Evolutionary conservation across 2,888 invertebrate species (phyloP).

Genomic region (Tinea semifulvella): DNA sequence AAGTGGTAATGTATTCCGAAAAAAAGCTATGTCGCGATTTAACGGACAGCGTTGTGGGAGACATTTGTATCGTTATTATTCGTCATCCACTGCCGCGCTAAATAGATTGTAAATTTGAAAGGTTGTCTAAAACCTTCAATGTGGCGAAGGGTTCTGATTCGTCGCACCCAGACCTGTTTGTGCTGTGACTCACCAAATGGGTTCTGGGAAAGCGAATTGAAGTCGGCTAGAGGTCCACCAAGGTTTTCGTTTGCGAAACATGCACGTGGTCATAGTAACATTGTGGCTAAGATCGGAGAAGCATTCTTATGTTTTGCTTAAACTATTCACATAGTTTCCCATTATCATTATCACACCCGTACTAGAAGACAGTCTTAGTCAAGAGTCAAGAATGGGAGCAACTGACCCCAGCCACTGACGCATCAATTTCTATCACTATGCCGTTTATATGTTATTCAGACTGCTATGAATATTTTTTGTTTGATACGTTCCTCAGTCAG

Average conservation of each 20-base stretch:
- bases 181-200: constrained; percentile 38
- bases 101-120: background rate
- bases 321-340: too few species aligned
- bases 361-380: too few species aligned
- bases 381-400: too few species aligned
- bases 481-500: too few species aligned
- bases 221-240: constrained; percentile 7
- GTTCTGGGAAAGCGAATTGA: constrained; percentile 13
- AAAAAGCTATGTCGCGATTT: background rate
- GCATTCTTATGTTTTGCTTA: background rate
- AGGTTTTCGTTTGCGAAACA: constrained; percentile 9
- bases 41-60: background rate
- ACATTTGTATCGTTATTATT: background rate
- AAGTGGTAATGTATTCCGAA: background rate
- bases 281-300: background rate
- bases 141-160: background rate
- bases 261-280: constrained; percentile 7
- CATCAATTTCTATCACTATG: too few species aligned
- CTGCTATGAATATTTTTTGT: too few species aligned
- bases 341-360: too few species aligned
- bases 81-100: background rate
- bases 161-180: constrained; percentile 37
- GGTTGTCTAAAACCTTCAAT: background rate
- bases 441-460: too few species aligned
- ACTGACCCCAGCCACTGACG: too few species aligned